Evolutionary conservation across 2,113 vertebrate species (phyloP), one percentile per base, ranked within the genome.

Genomic region (Hyperopisus bebe): DNA sequence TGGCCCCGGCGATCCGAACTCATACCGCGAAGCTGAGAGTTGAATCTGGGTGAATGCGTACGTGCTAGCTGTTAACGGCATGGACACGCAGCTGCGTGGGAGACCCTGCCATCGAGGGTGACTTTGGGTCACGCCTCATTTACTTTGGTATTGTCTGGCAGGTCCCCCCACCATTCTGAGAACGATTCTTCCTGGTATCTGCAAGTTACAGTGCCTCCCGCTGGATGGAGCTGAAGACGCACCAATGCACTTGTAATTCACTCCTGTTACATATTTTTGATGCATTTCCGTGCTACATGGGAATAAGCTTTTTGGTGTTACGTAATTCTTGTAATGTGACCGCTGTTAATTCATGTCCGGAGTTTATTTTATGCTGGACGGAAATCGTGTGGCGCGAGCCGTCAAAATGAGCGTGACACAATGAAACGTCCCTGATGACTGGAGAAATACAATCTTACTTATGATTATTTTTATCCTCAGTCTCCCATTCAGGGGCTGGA

Each of bases 31-130:
- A 62, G 27, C 88, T 24, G 35, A 31, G 66, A 21, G 47, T 44
- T 24, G 42, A 47, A 51, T 62, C 31, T 51, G 46, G 46, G 66
- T 39, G 11, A 8, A 89, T 27, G 77, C 42, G 53, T 89, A 83
- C 87, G 70, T 44, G 31, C 27, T 39, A 85, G 35, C 24, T 3
- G 47, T 17, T 58, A 89, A 91, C 89, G 83, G 70, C 84, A 19
- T 86, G 89, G 91, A 91, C 91, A 91, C 89, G 58, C 62, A 39
- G 89, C 53, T 74, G 47, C 53, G 48, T 80, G 70, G 35, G 55
- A 91, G 58, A 82, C 58, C 62, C 82, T 62, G 31, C 51, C 35
- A 58, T 74, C 15, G 9, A n/a, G 55, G 55, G 58, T 11, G 11
- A 88, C 80, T 42, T 88, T 89, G 39, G 27, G 24, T 44, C 86